Conservation (phyloP, 2,113 vertebrate species). For the Danionella cerebrum region DNA sequence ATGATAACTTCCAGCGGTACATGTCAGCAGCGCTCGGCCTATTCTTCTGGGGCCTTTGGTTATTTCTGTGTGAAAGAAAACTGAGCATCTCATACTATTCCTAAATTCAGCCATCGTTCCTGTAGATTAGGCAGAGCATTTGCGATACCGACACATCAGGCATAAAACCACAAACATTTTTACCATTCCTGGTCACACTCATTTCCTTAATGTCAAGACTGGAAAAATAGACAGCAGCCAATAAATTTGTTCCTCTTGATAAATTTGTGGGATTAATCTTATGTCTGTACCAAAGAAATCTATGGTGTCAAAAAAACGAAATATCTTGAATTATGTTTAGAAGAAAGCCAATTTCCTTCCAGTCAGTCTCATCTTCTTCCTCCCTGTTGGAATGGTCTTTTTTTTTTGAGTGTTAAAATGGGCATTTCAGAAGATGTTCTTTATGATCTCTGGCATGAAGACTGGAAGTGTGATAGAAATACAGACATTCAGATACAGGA, state of each 20-base stretch:
- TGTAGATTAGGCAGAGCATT: conserved; percentile 3
- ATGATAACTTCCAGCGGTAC: conserved; percentile 97
- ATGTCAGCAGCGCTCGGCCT: conserved; percentile 90
- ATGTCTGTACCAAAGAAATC: conserved; percentile 30
- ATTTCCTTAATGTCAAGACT: conserved; percentile 12
- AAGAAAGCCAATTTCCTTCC: conserved; percentile 17
- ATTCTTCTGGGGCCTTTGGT: conserved; percentile 84
- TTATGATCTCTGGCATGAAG: conserved; percentile 51
- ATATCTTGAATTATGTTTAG: conserved; percentile 47
- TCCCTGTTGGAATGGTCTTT: conserved; percentile 34
- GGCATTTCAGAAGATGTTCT: conserved; percentile 44
- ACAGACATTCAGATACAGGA: too few species aligned
- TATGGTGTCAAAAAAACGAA: conserved; percentile 28
- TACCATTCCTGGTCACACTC: conserved; percentile 19
- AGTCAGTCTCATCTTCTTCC: conserved; percentile 22
- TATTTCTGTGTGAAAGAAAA: conserved; percentile 63
- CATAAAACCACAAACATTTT: conserved; percentile 21
- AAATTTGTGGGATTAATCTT: conserved; percentile 43
- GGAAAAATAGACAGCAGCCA: conserved; percentile 9
- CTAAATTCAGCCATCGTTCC: background rate
- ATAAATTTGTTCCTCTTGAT: conserved; percentile 15
- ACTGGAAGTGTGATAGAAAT: conserved; percentile 36
- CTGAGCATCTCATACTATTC: conserved; percentile 5
- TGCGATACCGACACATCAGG: background rate
- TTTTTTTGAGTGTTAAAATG: conserved; percentile 34